Evolutionary conservation across 2,113 vertebrate species (phyloP).

Genomic region (Epinephelus moara): DNA sequence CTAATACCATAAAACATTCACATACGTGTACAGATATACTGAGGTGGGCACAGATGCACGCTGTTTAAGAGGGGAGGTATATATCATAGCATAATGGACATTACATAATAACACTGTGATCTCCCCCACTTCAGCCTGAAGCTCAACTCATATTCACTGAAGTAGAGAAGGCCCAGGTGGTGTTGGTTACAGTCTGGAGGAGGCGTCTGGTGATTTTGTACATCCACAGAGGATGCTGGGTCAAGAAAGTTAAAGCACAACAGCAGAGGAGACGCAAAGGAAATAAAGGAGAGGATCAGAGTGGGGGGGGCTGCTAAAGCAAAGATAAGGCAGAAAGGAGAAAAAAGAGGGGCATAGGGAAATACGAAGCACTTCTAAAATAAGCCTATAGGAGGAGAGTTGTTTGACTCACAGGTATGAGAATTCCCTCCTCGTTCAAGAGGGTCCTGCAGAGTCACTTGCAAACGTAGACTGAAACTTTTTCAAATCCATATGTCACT

Average conservation of each 20-base stretch:
- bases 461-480: neutral
- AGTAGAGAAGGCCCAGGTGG: conserved; percentile 18
- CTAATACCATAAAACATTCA: neutral
- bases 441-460: neutral
- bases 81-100: neutral
- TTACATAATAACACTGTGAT: conserved; percentile 21
- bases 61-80: neutral
- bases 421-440: neutral
- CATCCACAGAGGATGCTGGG: conserved; percentile 19
- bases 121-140: conserved; percentile 11
- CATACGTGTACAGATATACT: neutral
- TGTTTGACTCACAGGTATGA: conserved; percentile 28
- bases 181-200: conserved; percentile 24
- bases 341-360: neutral
- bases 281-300: conserved; percentile 29
- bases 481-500: neutral
- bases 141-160: conserved; percentile 9
- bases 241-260: conserved; percentile 40
- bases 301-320: conserved; percentile 1
- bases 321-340: conserved; percentile 24
- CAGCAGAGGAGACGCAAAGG: conserved; percentile 24
- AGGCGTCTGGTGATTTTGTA: conserved; percentile 17
- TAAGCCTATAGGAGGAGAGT: conserved; percentile 27
- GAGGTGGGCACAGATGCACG: neutral
- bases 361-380: conserved; percentile 44